Evolutionary conservation across 2,797 vertebrate species (phyloP), one percentile per base, ranked within the genome.

Genomic region (Poecilia picta): DNA sequence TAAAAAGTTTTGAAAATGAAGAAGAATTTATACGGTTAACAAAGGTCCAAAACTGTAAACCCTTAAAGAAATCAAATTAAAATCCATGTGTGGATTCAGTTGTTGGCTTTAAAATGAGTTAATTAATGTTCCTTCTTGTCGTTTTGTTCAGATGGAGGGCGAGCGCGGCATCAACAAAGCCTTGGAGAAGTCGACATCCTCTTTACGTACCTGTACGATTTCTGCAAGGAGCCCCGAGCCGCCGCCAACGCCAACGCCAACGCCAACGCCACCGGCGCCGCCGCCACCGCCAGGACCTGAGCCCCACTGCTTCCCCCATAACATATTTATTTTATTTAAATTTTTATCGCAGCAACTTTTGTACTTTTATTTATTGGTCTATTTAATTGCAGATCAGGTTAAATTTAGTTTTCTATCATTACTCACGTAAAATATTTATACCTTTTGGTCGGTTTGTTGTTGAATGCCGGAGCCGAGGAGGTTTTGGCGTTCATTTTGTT

Each of bases 181-280:
- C 0, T 93, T 20, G 85, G 92, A 31, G 94, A 95, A 80, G 80
- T 93, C 53, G 85, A 93, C 83, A 94, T 95, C 85, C 83, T 95
- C 2, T 95, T 90, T 78, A 75, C 81, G 0, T 90, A 89, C 81
- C 89, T 95, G 79, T 85, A 90, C 46, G 92, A 93, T n/a, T 92
- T 62, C 87, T 94, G 94, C 75, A 1, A 90, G 39, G 25, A 80
- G 28, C 7, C 73, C 0, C 64, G 8, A 33, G 13, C 36, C 20
- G 4, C 6, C 76, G 33, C 49, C 20, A 0, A 5, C 0, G 6
- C 43, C 39, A 36, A 36, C 36, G 36, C 36, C 36, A 36, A 4
- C 36, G 4, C 73, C 8, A 8, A 13, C 33, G 36, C 36, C 36
- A 36, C 2, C 36, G 36, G 36, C 36, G 1, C 73, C 8, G 4